phyloP scores from a whole-genome alignment of 2,888 invertebrate species.

The Eustalomyia histrio region DNA sequence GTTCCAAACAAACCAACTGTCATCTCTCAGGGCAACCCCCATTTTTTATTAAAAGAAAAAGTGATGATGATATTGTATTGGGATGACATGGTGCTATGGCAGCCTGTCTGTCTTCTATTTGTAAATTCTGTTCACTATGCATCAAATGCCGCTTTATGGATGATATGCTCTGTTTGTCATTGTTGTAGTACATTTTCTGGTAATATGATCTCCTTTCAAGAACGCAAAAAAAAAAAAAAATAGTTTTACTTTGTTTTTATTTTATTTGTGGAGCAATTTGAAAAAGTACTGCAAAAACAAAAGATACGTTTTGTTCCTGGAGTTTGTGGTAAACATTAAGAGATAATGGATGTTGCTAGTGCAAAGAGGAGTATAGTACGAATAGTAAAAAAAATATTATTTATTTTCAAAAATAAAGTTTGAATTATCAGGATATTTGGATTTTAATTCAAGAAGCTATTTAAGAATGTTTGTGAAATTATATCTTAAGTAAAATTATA shows the following conservation, averaged over 20 bases:
- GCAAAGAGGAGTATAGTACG: background rate
- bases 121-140: constrained; percentile 15
- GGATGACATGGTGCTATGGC: constrained; percentile 6
- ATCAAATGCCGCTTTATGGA: constrained; percentile 46
- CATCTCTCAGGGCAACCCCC: constrained; percentile 64
- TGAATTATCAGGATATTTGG: no score
- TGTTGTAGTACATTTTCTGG: constrained; percentile 57
- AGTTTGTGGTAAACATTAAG: background rate
- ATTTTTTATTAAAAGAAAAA: constrained; percentile 11
- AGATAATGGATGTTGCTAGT: constrained; percentile 30
- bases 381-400: background rate
- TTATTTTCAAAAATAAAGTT: background rate
- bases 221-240: constrained; percentile 49
- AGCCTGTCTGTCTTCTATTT: constrained; percentile 1
- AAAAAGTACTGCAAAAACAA: constrained; percentile 27
- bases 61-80: constrained; percentile 6
- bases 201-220: constrained; percentile 66
- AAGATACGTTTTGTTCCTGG: background rate
- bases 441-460: no score
- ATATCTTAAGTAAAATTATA: no score
- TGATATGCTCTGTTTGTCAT: constrained; percentile 59
- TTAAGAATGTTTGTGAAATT: no score
- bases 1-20: constrained; percentile 40
- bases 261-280: constrained; percentile 34
- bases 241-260: background rate